Evolutionary conservation across 2,113 vertebrate species (phyloP).

Genomic region (Asarcornis scutulata): DNA sequence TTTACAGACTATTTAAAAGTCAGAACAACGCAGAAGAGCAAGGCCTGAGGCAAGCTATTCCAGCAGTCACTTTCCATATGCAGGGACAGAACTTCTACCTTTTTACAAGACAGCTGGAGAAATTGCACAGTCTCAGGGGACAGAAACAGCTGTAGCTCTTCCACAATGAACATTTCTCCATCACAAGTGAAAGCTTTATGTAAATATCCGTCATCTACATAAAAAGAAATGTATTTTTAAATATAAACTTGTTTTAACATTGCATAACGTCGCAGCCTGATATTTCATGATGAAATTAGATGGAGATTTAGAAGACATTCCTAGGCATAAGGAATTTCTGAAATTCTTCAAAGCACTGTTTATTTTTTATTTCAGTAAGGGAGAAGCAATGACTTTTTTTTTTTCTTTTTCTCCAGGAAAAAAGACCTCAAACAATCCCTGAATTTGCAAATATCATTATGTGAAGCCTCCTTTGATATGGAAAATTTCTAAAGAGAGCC

Average conservation of each 20-base stretch:
- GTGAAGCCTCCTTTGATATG: constrained; percentile 12
- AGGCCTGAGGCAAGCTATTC: background rate
- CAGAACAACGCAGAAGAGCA: background rate
- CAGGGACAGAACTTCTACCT: constrained; percentile 62
- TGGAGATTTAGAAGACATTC: background rate
- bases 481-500: background rate
- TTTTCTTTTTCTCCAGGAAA: background rate
- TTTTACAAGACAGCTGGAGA: constrained; percentile 74
- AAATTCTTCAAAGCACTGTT: constrained; percentile 7
- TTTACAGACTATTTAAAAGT: background rate
- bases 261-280: background rate
- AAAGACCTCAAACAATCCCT: background rate
- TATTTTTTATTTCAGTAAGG: background rate
- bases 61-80: background rate
- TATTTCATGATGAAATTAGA: background rate
- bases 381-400: background rate
- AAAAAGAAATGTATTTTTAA: constrained; percentile 20
- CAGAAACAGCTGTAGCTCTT: constrained; percentile 78
- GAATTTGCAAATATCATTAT: background rate
- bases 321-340: background rate
- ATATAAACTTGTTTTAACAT: background rate
- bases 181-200: constrained; percentile 81
- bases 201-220: constrained; percentile 79
- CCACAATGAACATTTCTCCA: constrained; percentile 80
- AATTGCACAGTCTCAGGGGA: constrained; percentile 60